phyloP scores from a whole-genome alignment of 2,888 invertebrate genomes.

The Hoplodrina ambigua region DNA sequence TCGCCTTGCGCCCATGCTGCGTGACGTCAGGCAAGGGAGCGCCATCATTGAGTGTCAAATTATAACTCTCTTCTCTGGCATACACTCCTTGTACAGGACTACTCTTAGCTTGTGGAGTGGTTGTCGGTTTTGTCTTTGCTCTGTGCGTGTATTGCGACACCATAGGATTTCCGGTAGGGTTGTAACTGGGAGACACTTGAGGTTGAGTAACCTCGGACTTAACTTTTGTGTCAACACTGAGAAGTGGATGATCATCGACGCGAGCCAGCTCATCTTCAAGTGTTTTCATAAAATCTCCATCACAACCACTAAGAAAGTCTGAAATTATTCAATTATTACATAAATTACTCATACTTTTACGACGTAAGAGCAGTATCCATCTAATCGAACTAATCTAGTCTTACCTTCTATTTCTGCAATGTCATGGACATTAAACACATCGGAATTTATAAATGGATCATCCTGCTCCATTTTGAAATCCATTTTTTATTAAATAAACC shows the following conservation, averaged over 20 bases:
- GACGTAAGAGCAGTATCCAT: constrained; percentile 12
- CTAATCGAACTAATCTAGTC: constrained; percentile 45
- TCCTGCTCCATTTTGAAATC: constrained; percentile 78
- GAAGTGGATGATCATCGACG: constrained; percentile 77
- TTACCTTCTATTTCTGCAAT: constrained; percentile 93
- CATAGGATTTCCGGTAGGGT: constrained; percentile 80
- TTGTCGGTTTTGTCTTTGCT: constrained; percentile 60
- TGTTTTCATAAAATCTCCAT: constrained; percentile 91
- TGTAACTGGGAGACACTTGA: constrained; percentile 79
- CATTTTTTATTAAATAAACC: constrained; percentile 36
- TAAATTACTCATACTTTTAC: constrained; percentile 50
- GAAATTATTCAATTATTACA: constrained; percentile 68
- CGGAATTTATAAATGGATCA: constrained; percentile 84
- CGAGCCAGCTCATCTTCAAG: constrained; percentile 85
- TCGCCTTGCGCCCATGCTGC: constrained; percentile 74
- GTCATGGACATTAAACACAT: constrained; percentile 92
- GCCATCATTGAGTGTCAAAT: constrained; percentile 73
- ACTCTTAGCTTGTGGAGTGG: constrained; percentile 72
- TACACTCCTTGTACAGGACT: constrained; percentile 79
- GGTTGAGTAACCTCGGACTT: constrained; percentile 74
- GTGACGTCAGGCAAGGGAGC: constrained; percentile 77
- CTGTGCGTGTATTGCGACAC: constrained; percentile 82
- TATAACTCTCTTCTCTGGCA: constrained; percentile 78
- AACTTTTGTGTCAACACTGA: constrained; percentile 79
- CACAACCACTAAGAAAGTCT: constrained; percentile 93